Evolutionary conservation across 2,797 vertebrate genomes (phyloP).

Genomic region (Pseudomugil tenellus): DNA sequence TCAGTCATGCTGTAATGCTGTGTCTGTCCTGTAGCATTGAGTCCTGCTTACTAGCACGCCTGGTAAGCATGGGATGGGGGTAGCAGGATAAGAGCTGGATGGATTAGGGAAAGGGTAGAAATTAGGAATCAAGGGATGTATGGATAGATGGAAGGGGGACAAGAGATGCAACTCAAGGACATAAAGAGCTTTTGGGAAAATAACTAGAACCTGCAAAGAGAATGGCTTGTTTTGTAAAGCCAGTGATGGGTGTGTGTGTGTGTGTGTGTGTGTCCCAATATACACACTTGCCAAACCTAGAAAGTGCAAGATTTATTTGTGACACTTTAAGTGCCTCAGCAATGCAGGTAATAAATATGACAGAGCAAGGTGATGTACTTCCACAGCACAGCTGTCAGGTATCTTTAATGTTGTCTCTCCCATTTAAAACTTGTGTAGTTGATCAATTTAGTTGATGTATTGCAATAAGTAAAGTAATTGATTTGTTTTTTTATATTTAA

Average conservation of each 20-base stretch:
- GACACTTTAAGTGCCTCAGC: constrained; percentile 77
- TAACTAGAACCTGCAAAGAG: constrained; percentile 66
- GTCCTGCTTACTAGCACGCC: constrained; percentile 68
- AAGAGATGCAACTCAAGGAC: constrained; percentile 80
- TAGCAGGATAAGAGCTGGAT: constrained; percentile 45
- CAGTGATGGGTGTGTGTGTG: too few relatives aligned
- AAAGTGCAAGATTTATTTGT: constrained; percentile 81
- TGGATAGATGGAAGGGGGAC: constrained; percentile 9
- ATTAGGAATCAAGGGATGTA: constrained; percentile 49
- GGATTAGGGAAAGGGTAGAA: constrained; percentile 45
- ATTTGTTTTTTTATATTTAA: constrained; percentile 53
- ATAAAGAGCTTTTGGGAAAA: constrained; percentile 77
- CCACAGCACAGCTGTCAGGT: constrained; percentile 72
- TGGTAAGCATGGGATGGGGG: constrained; percentile 40
- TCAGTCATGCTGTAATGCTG: constrained; percentile 72
- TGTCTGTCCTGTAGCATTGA: constrained; percentile 72
- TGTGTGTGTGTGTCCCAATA: too few relatives aligned
- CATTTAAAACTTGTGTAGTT: constrained; percentile 74
- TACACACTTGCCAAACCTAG: constrained; percentile 72
- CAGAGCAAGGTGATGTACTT: constrained; percentile 77
- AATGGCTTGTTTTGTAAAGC: constrained; percentile 55
- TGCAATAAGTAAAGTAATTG: constrained; percentile 61
- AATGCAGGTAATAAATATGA: constrained; percentile 81
- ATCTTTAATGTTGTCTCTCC: constrained; percentile 71
- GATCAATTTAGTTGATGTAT: constrained; percentile 72